A percentile compares a stretch with the other conserved stretches of the same genome.
Conservation (phyloP, 2,113 vertebrate species). For the Choloepus hoffmanni region DNA sequence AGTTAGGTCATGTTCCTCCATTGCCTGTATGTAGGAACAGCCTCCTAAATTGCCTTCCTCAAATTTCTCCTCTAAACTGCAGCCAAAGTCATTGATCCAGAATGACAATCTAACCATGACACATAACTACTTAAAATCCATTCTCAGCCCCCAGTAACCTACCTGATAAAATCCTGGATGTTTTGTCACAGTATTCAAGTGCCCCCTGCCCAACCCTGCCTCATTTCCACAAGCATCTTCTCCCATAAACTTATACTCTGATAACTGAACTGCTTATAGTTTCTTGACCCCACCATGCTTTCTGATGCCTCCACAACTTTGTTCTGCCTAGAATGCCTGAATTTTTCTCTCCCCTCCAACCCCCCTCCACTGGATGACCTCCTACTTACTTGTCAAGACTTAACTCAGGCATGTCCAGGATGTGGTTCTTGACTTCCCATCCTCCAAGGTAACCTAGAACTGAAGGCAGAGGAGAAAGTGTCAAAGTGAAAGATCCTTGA, state of each 20-base stretch:
- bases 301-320: not conserved
- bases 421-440: too few species aligned
- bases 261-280: not conserved
- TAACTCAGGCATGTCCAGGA: accelerated
- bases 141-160: not conserved
- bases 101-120: not conserved
- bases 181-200: not conserved
- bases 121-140: not conserved
- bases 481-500: not conserved
- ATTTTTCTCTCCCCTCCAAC: not conserved
- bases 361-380: not conserved
- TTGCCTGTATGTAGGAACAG: too few species aligned
- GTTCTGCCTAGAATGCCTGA: not conserved
- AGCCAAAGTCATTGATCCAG: not conserved
- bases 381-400: not conserved
- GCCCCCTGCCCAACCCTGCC: not conserved
- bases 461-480: not conserved
- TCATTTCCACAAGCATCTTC: not conserved
- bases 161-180: not conserved
- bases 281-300: not conserved
- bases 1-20: too few species aligned
- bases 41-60: too few species aligned
- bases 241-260: not conserved
- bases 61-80: too few species aligned
- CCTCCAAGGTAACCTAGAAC: not conserved